These are phyloP conservation scores for Tinamus major DNA, from an alignment of 2,797 vertebrate species.

Conservation along the genomic window DNA sequence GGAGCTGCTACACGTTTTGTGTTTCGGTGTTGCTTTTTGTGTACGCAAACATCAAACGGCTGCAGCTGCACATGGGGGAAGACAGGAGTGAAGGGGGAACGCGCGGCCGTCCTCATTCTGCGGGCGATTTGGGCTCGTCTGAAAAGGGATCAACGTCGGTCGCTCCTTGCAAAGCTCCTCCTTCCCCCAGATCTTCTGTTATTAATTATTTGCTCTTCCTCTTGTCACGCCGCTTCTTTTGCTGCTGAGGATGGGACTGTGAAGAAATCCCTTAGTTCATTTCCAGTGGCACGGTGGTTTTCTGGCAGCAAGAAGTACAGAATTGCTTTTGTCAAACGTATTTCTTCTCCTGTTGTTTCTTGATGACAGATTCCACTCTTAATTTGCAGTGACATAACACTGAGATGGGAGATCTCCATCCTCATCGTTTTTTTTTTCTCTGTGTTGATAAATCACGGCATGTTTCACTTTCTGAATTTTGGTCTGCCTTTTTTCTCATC, in stretches of 20 bases:
- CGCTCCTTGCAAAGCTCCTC: conserved; percentile 20
- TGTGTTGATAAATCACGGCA: conserved; percentile 48
- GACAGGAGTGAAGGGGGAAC: background rate
- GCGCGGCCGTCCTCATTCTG: background rate
- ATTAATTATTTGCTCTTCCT: conserved; percentile 42
- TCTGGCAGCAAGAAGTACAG: background rate
- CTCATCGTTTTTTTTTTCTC: background rate
- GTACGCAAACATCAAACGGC: background rate
- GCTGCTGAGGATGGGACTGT: background rate
- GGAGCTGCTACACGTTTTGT: background rate
- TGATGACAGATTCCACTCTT: conserved; percentile 62
- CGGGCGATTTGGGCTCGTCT: background rate
- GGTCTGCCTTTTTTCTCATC: conserved; percentile 28
- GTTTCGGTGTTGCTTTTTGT: conserved; percentile 16
- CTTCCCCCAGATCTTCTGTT: conserved; percentile 41
- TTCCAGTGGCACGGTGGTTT: background rate
- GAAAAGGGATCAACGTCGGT: background rate
- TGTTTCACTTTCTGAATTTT: conserved; percentile 55
- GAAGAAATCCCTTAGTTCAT: conserved; percentile 4
- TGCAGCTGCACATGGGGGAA: conserved; percentile 42
- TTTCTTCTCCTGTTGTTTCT: conserved; percentile 49
- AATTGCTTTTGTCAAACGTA: conserved; percentile 34
- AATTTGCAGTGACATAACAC: conserved; percentile 34
- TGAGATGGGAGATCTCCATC: conserved; percentile 25
- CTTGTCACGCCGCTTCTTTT: background rate